Evolutionary conservation across 2,888 invertebrate genomes (phyloP).

Genomic region (Caenorhabditis sinica): DNA sequence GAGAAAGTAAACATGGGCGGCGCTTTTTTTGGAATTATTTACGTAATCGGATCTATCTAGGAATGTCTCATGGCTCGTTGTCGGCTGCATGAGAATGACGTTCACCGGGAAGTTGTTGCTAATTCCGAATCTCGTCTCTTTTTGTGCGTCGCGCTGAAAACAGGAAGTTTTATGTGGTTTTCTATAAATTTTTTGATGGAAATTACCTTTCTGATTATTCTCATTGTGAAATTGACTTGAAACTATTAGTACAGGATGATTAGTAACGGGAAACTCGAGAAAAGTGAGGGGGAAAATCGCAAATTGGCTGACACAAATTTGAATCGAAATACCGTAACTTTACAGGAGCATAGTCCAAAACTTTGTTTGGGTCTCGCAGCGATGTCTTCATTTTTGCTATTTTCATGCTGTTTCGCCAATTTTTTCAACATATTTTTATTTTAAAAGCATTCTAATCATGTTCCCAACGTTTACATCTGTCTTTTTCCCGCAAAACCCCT

Average conservation of each 20-base stretch:
- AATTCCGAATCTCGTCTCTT: slow-evolving; percentile 23
- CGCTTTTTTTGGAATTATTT: background rate
- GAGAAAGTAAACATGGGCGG: background rate
- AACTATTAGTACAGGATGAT: too few species aligned
- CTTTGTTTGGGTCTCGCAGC: background rate
- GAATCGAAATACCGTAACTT: background rate
- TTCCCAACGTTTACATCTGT: background rate
- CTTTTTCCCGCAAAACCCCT: background rate
- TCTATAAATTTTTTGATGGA: background rate
- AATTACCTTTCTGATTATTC: background rate
- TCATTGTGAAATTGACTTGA: slow-evolving; percentile 21
- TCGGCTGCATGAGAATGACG: slow-evolving; percentile 63
- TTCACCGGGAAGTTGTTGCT: slow-evolving; percentile 52
- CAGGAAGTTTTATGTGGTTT: background rate
- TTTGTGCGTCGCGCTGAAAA: slow-evolving; percentile 2
- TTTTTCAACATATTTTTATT: background rate
- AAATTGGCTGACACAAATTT: background rate
- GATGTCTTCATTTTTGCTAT: background rate
- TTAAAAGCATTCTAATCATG: background rate
- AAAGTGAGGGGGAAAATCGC: background rate
- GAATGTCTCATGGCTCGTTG: slow-evolving; percentile 61
- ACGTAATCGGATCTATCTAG: slow-evolving; percentile 55
- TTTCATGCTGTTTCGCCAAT: background rate
- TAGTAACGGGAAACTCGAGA: too few species aligned
- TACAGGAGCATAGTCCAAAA: slow-evolving; percentile 17